Evolutionary conservation across 2,113 vertebrate genomes (phyloP).

Genomic region (Vombatus ursinus): DNA sequence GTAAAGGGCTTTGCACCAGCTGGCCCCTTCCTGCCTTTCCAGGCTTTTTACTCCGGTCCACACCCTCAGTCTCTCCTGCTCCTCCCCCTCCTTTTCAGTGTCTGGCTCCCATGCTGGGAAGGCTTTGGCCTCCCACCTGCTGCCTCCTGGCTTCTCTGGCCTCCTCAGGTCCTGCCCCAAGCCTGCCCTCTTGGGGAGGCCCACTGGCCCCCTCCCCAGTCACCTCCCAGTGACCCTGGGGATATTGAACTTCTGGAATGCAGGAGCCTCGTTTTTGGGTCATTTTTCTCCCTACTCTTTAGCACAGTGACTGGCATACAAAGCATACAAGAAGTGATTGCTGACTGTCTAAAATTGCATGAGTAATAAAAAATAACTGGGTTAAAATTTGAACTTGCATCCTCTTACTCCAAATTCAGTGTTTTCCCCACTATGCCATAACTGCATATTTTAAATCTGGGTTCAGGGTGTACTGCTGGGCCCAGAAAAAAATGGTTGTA

Average conservation of each 20-base stretch:
- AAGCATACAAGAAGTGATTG: not conserved
- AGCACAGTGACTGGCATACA: not conserved
- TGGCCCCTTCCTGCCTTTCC: not conserved
- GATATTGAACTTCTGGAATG: not conserved
- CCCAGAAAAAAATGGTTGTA: slow-evolving; percentile 11
- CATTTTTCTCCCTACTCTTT: not conserved
- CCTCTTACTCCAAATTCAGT: not conserved
- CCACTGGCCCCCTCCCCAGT: too few species aligned
- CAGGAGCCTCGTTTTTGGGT: not conserved
- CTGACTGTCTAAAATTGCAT: not conserved
- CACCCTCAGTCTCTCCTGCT: not conserved
- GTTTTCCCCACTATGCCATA: not conserved
- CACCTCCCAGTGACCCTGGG: not conserved
- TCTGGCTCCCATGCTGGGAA: too few species aligned
- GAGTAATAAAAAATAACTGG: not conserved
- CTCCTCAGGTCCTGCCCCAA: not conserved
- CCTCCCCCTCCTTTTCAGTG: not conserved
- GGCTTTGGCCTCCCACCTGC: too few species aligned
- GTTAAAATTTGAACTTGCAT: not conserved
- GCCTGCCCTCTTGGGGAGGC: not conserved
- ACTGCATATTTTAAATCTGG: slow-evolving; percentile 29
- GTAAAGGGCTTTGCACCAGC: not conserved
- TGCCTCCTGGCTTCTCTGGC: not conserved
- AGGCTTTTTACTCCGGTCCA: not conserved
- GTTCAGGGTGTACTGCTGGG: slow-evolving; percentile 38